Conservation (phyloP, 2,888 invertebrate genomes). For the Deroplatys truncata region DNA sequence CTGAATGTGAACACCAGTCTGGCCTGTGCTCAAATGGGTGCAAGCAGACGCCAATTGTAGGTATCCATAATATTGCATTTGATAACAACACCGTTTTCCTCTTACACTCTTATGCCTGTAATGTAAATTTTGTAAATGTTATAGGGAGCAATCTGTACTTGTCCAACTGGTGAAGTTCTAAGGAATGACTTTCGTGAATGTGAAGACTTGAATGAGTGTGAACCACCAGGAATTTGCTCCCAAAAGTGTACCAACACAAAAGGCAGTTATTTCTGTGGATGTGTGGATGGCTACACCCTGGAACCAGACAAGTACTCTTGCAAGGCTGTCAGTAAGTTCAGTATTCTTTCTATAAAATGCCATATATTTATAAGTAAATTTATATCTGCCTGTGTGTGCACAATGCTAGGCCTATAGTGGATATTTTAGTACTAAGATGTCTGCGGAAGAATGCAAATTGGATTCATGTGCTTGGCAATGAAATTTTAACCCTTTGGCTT, state of each 20-base stretch:
- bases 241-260: constrained; percentile 89
- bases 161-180: constrained; percentile 83
- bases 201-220: constrained; percentile 82
- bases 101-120: neutral
- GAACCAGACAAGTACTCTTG: constrained; percentile 80
- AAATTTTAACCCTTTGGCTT: too few relatives aligned
- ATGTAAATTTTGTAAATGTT: neutral
- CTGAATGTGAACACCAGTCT: constrained; percentile 69
- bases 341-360: neutral
- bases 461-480: too few relatives aligned
- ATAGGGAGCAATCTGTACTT: constrained; percentile 81
- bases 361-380: neutral
- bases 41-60: constrained; percentile 69
- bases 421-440: too few relatives aligned
- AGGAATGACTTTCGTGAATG: constrained; percentile 63
- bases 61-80: constrained; percentile 18
- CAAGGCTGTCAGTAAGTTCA: constrained; percentile 68
- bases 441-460: too few relatives aligned
- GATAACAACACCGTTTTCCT: neutral
- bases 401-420: too few relatives aligned
- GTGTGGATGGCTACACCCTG: constrained; percentile 77
- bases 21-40: constrained; percentile 81
- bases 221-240: constrained; percentile 83
- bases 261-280: constrained; percentile 83
- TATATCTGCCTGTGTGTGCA: too few relatives aligned